Evolutionary conservation across 2,888 invertebrate species (phyloP).

Genomic region (Tetropium fuscum): DNA sequence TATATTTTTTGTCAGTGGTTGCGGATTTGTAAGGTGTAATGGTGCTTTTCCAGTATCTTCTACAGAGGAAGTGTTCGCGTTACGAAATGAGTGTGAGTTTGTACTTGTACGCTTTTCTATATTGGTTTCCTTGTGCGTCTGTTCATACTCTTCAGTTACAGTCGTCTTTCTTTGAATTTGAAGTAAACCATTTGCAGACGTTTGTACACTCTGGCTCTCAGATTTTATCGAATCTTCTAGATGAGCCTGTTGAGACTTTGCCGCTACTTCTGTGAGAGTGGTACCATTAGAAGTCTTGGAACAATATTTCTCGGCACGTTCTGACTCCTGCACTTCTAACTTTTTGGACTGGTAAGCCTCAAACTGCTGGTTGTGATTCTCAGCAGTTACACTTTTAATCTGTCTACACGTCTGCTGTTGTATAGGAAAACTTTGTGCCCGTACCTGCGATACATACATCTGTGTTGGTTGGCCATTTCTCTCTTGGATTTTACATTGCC

Average conservation of each 20-base stretch:
- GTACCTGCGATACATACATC: constrained; percentile 44
- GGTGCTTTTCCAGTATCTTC: constrained; percentile 49
- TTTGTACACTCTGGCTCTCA: constrained; percentile 50
- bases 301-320: constrained; percentile 36
- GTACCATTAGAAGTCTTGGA: constrained; percentile 32
- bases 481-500: not conserved
- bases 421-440: constrained; percentile 36
- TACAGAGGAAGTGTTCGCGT: constrained; percentile 51
- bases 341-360: constrained; percentile 29
- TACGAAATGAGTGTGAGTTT: constrained; percentile 51
- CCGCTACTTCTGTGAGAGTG: constrained; percentile 52
- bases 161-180: constrained; percentile 74
- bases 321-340: constrained; percentile 36
- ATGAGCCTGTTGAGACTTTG: constrained; percentile 53
- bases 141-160: constrained; percentile 77
- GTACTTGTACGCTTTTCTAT: constrained; percentile 67
- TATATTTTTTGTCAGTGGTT: constrained; percentile 44
- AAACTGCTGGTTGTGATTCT: constrained; percentile 11
- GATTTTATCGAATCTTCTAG: constrained; percentile 51
- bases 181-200: constrained; percentile 58
- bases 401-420: constrained; percentile 14
- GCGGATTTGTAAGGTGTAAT: constrained; percentile 61
- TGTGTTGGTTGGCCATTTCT: constrained; percentile 19
- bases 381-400: constrained; percentile 2
- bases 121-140: constrained; percentile 73